phyloP scores from a whole-genome alignment of 2,888 invertebrate species.

The Heliconius charithonia region DNA sequence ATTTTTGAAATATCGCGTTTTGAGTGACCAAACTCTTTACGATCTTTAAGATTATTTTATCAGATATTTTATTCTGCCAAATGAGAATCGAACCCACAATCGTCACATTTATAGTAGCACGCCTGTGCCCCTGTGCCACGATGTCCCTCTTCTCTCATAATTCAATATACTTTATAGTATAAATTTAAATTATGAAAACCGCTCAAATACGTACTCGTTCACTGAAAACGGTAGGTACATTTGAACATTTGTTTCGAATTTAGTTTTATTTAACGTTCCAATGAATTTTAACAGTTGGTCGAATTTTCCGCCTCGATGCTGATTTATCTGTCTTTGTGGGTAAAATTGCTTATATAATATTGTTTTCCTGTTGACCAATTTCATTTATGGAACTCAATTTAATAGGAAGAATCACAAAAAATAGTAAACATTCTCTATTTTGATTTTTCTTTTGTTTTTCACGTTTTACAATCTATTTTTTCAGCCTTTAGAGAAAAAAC shows the following conservation, averaged over 20 bases:
- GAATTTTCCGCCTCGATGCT: constrained; percentile 24
- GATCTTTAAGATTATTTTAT: no score
- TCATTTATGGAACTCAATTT: background rate
- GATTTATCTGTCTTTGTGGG: constrained; percentile 20
- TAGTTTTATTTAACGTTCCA: constrained; percentile 17
- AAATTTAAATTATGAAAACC: constrained; percentile 7
- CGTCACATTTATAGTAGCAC: background rate
- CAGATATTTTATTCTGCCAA: background rate
- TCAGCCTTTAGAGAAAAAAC: no score
- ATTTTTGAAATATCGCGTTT: no score
- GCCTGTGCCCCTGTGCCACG: background rate
- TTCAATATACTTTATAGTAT: background rate
- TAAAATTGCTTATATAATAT: constrained; percentile 21
- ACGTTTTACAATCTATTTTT: no score
- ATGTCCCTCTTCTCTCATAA: background rate
- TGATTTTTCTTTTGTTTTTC: no score
- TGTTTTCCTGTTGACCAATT: constrained; percentile 11
- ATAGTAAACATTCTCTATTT: no score
- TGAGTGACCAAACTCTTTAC: background rate
- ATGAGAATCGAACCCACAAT: background rate
- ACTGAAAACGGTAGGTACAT: constrained; percentile 7
- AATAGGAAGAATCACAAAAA: background rate
- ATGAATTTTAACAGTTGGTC: constrained; percentile 30
- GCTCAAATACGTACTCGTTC: background rate
- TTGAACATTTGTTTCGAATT: constrained; percentile 11